Percentiles rank a stretch among this genome's conserved stretches.
Evolutionary conservation across 92 coral and sea anemone genomes (phyloP).

Genomic region (Blastomussa wellsi): DNA sequence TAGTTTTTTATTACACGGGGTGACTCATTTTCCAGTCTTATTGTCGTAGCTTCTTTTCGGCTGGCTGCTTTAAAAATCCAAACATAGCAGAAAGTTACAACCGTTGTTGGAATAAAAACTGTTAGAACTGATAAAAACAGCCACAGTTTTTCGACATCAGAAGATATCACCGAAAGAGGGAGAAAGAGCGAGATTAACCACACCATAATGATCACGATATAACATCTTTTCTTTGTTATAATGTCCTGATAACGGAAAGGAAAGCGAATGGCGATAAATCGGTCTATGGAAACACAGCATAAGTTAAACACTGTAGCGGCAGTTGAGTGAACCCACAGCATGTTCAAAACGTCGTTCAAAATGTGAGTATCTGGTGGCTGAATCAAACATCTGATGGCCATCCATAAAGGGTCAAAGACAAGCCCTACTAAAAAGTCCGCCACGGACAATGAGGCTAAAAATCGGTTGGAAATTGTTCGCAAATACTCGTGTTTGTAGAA

Average conservation of each 20-base stretch:
- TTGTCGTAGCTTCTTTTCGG: constrained; percentile 10
- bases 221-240: constrained; percentile 17
- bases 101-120: not conserved
- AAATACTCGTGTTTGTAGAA: constrained; percentile 17
- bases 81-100: constrained; percentile 4
- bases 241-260: constrained; percentile 20
- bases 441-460: constrained; percentile 26
- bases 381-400: not conserved
- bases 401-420: not conserved
- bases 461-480: constrained; percentile 38
- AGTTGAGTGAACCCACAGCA: constrained; percentile 22
- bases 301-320: constrained; percentile 27
- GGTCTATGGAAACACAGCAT: constrained; percentile 30
- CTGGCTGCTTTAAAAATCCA: constrained; percentile 34
- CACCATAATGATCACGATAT: not conserved
- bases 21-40: not conserved
- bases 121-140: not conserved
- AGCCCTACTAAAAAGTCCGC: constrained; percentile 46
- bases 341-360: not conserved
- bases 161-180: not conserved
- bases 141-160: not conserved
- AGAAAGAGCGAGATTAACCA: constrained; percentile 16
- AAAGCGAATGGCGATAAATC: constrained; percentile 19
- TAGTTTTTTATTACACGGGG: not conserved
- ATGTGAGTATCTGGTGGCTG: not conserved